phyloP scores from a whole-genome alignment of 2,797 vertebrate species.

The Pseudocheirus occidentalis region DNA sequence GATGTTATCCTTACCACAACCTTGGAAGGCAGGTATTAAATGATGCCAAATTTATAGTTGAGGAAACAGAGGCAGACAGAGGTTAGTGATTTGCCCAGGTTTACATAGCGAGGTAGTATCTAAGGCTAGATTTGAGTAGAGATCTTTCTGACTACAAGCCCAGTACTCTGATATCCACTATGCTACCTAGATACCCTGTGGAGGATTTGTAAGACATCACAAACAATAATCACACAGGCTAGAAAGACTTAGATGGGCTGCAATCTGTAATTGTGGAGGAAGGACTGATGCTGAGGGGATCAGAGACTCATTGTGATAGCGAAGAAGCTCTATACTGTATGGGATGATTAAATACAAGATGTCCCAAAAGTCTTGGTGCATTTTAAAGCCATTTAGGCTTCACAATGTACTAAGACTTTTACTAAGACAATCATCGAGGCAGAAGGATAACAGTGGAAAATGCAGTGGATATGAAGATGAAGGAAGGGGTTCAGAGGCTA shows the following conservation, averaged over 20 bases:
- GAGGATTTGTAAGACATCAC: not conserved
- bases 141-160: not conserved
- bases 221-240: not conserved
- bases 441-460: not conserved
- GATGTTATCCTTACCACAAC: not conserved
- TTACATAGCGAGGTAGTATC: not conserved
- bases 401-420: no score
- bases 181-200: not conserved
- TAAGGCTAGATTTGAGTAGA: not conserved
- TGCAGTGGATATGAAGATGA: not conserved
- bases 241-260: not conserved
- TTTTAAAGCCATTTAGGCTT: not conserved
- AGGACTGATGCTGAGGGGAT: not conserved
- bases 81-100: not conserved
- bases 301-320: not conserved
- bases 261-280: not conserved
- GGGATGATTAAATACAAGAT: no score
- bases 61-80: not conserved
- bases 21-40: not conserved
- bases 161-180: not conserved
- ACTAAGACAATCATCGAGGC: not conserved
- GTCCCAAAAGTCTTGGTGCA: not conserved
- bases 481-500: not conserved
- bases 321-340: no score
- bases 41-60: not conserved